Evolutionary conservation across 1,140 invertebrate species (phyloP), one percentile per base, ranked within the genome.

Genomic region (Drosophila yakuba): DNA sequence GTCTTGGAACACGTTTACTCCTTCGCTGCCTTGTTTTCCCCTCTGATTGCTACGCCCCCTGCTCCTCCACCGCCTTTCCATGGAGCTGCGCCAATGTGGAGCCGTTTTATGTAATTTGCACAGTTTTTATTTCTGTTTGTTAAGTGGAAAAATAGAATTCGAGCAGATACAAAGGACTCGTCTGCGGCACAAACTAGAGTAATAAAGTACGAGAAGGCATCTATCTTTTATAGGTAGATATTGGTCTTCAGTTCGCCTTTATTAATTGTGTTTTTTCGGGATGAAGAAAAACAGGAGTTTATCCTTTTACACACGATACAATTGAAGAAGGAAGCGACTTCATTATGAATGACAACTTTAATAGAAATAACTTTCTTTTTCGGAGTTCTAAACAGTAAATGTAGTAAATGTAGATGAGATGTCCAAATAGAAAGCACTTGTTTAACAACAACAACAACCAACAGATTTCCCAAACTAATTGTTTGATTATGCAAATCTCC

Each of bases 101-200:
- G 83, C 83, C 82, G 74, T 83, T 76, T 89, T 89, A 88, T 89
- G 80, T 89, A 89, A 89, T 88, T 89, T 74, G 43, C 67, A 77
- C 83, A 83, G 78, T 82, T 89, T 89, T 88, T 84, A 83, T 83
- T 79, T 83, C 23, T 76, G 44, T 76, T 67, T 76, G 51, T 63
- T 63, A 74, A 73, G 50, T 56, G 59, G 32, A 35, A 38, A 52
- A 45, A 55, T 58, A 62, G 55, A 67, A 50, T 73, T 84, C 45
- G 79, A 44, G n/a, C 20, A 74, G 57, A 43, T 63, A 52, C 38
- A 41, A 17, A 39, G 8, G 41, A 76, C 54, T 63, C 54, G 57
- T 67, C 76, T 75, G 60, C 57, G 82, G 23, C 78, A 63, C 66
- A 68, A 68, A 68, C 64, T n/a, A 35, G 25, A 52, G 39, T 48